Evolutionary conservation across 2,888 invertebrate species (phyloP).

Genomic region (Salpingus planirostris): DNA sequence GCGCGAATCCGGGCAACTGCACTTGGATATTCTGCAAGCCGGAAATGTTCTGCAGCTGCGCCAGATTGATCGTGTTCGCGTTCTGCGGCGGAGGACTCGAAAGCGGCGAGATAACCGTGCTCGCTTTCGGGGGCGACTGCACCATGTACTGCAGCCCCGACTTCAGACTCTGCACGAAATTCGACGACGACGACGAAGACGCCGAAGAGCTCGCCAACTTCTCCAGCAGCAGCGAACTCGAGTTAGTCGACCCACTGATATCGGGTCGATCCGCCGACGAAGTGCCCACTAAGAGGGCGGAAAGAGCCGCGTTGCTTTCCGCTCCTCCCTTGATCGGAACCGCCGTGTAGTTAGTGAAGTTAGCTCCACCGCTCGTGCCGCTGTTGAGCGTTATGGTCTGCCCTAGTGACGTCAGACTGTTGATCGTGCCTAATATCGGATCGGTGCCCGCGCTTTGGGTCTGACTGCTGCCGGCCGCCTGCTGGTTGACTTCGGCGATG

Average conservation of each 20-base stretch:
- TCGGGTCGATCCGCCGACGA: constrained; percentile 51
- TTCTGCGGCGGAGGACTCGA: constrained; percentile 49
- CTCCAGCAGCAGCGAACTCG: constrained; percentile 45
- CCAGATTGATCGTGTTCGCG: constrained; percentile 65
- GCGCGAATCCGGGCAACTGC: constrained; percentile 76
- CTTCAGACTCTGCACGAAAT: constrained; percentile 33
- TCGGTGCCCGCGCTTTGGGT: no score
- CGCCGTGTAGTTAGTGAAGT: constrained; percentile 33
- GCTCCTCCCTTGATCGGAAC: constrained; percentile 37
- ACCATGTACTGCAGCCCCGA: constrained; percentile 24
- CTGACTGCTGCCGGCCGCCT: constrained; percentile 21
- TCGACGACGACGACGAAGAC: constrained; percentile 11
- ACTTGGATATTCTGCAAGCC: constrained; percentile 72
- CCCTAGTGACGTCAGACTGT: no score
- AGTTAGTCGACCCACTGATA: constrained; percentile 45
- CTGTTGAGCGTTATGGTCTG: constrained; percentile 39
- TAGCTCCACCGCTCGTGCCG: constrained; percentile 29
- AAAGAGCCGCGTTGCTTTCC: constrained; percentile 43
- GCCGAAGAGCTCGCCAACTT: constrained; percentile 44
- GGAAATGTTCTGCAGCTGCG: constrained; percentile 57
- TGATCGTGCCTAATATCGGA: no score
- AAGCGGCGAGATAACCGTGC: constrained; percentile 46
- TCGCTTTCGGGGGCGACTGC: constrained; percentile 27
- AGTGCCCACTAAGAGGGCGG: constrained; percentile 50
- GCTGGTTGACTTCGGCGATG: constrained; percentile 23